Evolutionary conservation across 1,140 invertebrate genomes (phyloP).

Genomic region (Stratiolaelaps scimitus): DNA sequence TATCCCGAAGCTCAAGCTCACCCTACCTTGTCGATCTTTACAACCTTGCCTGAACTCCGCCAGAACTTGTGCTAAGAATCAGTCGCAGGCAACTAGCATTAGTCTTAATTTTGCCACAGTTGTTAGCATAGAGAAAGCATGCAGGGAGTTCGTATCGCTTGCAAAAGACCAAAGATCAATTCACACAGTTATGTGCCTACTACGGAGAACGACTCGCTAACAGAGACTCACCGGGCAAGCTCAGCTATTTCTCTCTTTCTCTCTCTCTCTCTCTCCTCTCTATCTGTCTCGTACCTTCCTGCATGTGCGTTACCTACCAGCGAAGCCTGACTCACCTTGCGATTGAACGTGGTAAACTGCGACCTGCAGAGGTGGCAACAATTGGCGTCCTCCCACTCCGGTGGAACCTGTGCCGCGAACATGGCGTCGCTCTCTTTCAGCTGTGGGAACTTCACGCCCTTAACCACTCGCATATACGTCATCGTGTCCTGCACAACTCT

Average conservation of each 20-base stretch:
- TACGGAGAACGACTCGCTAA: not conserved
- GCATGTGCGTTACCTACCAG: conserved; percentile 15
- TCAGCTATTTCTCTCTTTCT: too few relatives aligned
- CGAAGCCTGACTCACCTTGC: conserved; percentile 50
- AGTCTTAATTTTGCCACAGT: too few relatives aligned
- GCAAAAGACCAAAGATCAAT: not conserved
- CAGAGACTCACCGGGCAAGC: too few relatives aligned
- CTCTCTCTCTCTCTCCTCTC: not conserved
- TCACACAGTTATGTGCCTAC: not conserved
- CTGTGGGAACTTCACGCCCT: conserved; percentile 81
- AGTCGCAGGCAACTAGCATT: too few relatives aligned
- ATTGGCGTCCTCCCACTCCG: conserved; percentile 91
- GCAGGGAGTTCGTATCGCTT: too few relatives aligned
- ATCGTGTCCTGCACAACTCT: conserved; percentile 63
- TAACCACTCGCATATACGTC: conserved; percentile 72
- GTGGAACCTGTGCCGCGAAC: conserved; percentile 90
- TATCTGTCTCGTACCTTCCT: not conserved
- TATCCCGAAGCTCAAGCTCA: too few relatives aligned
- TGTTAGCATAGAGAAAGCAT: too few relatives aligned
- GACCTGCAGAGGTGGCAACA: conserved; percentile 81
- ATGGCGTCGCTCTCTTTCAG: conserved; percentile 95
- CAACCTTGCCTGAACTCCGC: too few relatives aligned
- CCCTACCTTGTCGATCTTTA: too few relatives aligned
- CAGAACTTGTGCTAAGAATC: too few relatives aligned
- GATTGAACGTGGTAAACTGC: conserved; percentile 62